Evolutionary conservation across 2,888 invertebrate species (phyloP).

Genomic region (Andrena flavipes): DNA sequence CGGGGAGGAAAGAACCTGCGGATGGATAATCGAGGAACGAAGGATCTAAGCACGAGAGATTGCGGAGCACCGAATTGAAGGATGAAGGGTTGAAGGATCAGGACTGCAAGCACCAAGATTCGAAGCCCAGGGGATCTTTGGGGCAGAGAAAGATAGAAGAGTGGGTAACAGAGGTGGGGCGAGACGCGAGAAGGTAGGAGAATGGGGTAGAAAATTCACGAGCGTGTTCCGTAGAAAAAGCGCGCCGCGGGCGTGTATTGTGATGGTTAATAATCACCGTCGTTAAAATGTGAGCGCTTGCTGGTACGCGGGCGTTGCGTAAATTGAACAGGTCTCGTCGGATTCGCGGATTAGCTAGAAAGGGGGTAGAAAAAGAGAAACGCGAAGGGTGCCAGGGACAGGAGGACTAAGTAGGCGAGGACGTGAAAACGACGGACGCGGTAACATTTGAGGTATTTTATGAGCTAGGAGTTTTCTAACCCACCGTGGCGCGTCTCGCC

Average conservation of each 20-base stretch:
- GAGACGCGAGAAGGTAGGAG: not conserved
- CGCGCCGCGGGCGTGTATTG: slow-evolving; percentile 12
- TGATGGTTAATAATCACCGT: slow-evolving; percentile 52
- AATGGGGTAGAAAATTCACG: not conserved
- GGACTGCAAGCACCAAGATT: not conserved
- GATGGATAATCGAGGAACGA: slow-evolving; percentile 7
- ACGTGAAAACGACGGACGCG: slow-evolving; percentile 25
- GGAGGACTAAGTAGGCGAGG: slow-evolving; percentile 27
- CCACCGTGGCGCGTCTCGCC: slow-evolving; percentile 5
- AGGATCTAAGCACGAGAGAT: not conserved
- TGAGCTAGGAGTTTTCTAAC: slow-evolving; percentile 45
- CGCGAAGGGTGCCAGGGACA: not conserved
- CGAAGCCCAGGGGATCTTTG: not conserved
- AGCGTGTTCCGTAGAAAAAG: no score
- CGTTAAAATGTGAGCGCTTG: slow-evolving; percentile 53
- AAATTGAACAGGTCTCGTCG: slow-evolving; percentile 53
- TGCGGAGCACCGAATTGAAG: not conserved
- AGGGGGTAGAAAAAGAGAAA: not conserved
- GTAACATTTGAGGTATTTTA: slow-evolving; percentile 41
- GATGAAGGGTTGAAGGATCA: not conserved
- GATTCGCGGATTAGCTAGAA: not conserved
- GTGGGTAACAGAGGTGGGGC: not conserved
- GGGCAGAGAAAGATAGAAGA: not conserved
- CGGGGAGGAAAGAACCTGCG: not conserved
- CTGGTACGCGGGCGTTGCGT: slow-evolving; percentile 7